Conservation (phyloP, 2,888 invertebrate genomes). For the Hemithea aestivaria region DNA sequence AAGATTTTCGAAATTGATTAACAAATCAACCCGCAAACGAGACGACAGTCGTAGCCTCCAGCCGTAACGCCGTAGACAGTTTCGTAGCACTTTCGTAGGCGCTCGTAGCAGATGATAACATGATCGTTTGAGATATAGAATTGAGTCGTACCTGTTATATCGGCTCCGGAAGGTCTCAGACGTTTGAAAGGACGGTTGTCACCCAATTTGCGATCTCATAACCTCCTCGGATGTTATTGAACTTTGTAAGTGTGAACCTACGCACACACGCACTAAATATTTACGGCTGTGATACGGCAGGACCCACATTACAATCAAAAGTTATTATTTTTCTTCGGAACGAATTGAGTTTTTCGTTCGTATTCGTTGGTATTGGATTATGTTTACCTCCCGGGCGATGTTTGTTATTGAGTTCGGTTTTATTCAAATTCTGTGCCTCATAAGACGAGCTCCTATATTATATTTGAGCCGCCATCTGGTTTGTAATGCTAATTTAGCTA, state of each 20-base stretch:
- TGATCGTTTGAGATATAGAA: constrained; percentile 47
- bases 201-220: constrained; percentile 55
- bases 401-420: constrained; percentile 22
- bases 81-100: constrained; percentile 52
- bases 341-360: constrained; percentile 16
- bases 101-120: constrained; percentile 50
- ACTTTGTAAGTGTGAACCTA: constrained; percentile 16
- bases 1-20: neutral
- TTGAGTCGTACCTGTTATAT: constrained; percentile 42
- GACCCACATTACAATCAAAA: constrained; percentile 11
- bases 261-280: constrained; percentile 7
- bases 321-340: constrained; percentile 12
- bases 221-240: constrained; percentile 42
- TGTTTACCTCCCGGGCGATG: constrained; percentile 19
- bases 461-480: constrained; percentile 2
- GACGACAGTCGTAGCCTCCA: constrained; percentile 13
- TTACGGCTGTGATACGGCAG: constrained; percentile 1
- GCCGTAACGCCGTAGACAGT: constrained; percentile 29
- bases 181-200: constrained; percentile 52
- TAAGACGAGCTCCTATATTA: constrained; percentile 8
- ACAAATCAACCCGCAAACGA: constrained; percentile 12
- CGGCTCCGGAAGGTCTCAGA: constrained; percentile 38
- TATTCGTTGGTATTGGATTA: constrained; percentile 22
- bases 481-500: neutral
- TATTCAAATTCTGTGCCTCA: constrained; percentile 14